phyloP scores from a whole-genome alignment of 2,797 vertebrate species.

The Acanthiza pusilla region DNA sequence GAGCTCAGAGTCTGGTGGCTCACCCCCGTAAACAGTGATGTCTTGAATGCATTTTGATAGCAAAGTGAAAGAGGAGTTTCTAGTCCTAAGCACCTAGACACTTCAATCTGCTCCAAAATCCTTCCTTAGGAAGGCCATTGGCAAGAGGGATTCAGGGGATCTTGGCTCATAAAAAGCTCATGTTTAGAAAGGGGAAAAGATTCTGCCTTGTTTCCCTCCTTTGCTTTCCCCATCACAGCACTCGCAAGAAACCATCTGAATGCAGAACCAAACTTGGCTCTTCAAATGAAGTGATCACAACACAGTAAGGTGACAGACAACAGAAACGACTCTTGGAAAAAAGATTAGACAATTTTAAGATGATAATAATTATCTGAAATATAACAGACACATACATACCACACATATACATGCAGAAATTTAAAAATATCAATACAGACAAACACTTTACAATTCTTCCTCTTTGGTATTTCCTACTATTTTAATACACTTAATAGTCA shows the following conservation, averaged over 20 bases:
- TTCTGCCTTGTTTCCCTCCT: not conserved
- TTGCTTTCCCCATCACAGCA: not conserved
- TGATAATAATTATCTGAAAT: not conserved
- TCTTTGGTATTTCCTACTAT: not conserved
- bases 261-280: not conserved
- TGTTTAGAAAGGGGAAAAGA: not conserved
- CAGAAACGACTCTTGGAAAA: not conserved
- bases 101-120: not conserved
- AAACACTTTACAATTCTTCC: not conserved
- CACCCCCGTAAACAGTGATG: rapidly evolving
- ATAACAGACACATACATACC: not conserved
- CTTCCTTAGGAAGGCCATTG: not conserved
- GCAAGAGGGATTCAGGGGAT: not conserved
- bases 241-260: not conserved
- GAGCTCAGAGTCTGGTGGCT: not conserved
- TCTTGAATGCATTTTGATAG: not conserved
- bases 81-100: not conserved
- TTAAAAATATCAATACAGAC: not conserved
- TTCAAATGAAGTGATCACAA: not conserved
- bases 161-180: not conserved
- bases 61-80: not conserved
- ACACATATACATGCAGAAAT: rapidly evolving
- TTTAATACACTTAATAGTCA: not conserved
- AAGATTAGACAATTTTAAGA: not conserved
- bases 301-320: not conserved